Percentiles rank a stretch among this genome's conserved stretches.
These are phyloP conservation scores for Cepaea hortensis DNA, from an alignment of 2,888 invertebrate species.

Conservation along the genomic window DNA sequence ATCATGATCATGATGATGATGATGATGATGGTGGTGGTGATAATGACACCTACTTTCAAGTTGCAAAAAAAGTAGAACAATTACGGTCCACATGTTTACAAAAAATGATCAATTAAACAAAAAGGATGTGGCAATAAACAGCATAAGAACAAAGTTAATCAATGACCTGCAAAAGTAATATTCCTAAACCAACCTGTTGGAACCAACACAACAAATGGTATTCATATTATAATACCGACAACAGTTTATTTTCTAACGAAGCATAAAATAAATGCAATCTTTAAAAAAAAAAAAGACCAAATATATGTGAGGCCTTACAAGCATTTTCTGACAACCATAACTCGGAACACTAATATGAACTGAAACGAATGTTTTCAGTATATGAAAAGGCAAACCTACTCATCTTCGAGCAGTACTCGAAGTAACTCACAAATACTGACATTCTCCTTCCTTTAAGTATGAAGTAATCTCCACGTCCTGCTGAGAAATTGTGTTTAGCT, in stretches of 20 bases:
- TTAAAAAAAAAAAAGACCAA: not conserved
- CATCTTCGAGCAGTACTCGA: not conserved
- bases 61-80: too few species aligned
- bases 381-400: conserved; percentile 34
- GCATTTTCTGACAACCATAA: conserved; percentile 19
- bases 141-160: not conserved
- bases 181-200: not conserved
- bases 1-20: too few species aligned
- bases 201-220: conserved; percentile 8
- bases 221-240: not conserved
- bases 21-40: too few species aligned
- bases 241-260: not conserved
- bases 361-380: conserved; percentile 23
- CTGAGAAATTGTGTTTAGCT: conserved; percentile 27
- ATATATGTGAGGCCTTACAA: conserved; percentile 2
- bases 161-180: too few species aligned
- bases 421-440: not conserved
- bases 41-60: too few species aligned
- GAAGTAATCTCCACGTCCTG: conserved; percentile 25
- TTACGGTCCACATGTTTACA: too few species aligned
- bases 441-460: conserved; percentile 29
- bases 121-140: not conserved
- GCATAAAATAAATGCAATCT: conserved; percentile 7
- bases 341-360: conserved; percentile 26
- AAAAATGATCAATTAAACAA: conserved; percentile 1